Conservation (phyloP, 1,140 invertebrate genomes). For the Trichogramma pretiosum region DNA sequence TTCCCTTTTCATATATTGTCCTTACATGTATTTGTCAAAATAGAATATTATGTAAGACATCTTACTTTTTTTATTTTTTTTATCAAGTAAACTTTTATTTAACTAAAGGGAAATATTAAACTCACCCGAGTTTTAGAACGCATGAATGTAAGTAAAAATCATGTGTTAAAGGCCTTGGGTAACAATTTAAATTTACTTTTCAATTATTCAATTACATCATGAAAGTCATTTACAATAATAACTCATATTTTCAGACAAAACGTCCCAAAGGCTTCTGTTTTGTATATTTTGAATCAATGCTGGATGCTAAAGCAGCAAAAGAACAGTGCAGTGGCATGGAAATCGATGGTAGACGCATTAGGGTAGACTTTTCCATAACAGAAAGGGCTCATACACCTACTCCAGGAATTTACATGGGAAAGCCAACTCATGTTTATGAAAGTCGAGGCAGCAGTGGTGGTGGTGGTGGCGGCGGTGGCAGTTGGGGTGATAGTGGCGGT, state of each 20-base stretch:
- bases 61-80: too few relatives aligned
- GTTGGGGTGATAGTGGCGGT: constrained; percentile 25
- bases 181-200: constrained; percentile 24
- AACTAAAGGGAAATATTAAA: constrained; percentile 28
- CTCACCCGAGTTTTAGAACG: constrained; percentile 39
- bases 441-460: constrained; percentile 25
- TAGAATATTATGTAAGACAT: too few relatives aligned
- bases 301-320: constrained; percentile 90
- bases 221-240: not conserved
- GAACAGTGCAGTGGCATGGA: constrained; percentile 89
- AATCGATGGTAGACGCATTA: constrained; percentile 84
- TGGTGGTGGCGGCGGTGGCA: constrained; percentile 23
- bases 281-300: constrained; percentile 83
- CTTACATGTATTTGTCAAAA: too few relatives aligned
- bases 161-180: constrained; percentile 41
- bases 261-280: constrained; percentile 94
- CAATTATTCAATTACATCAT: constrained; percentile 1
- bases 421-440: constrained; percentile 58
- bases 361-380: constrained; percentile 97
- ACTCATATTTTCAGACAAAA: constrained; percentile 58
- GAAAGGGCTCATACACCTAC: constrained; percentile 94
- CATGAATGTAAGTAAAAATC: constrained; percentile 26
- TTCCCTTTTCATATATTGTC: not conserved
- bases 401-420: constrained; percentile 96
- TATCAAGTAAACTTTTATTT: too few relatives aligned